phyloP scores from a whole-genome alignment of 2,888 invertebrate species.

The Drosophila yooni region DNA sequence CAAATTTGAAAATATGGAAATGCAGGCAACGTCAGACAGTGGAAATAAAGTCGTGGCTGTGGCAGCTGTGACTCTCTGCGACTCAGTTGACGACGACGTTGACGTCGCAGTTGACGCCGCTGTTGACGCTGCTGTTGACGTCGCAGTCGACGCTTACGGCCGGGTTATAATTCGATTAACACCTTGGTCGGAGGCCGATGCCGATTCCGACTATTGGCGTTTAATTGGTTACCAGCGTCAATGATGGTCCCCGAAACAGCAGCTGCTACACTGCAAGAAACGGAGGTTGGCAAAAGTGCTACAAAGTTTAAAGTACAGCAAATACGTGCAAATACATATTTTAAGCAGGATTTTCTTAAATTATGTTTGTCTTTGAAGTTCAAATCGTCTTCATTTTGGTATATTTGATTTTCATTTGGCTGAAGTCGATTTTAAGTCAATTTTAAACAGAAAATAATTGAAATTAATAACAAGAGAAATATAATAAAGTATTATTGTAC shows the following conservation, averaged over 20 bases:
- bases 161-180: slow-evolving; percentile 74
- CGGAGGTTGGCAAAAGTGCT: neutral
- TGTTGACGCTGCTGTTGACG: slow-evolving; percentile 16
- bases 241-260: slow-evolving; percentile 49
- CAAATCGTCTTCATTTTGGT: neutral
- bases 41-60: slow-evolving; percentile 36
- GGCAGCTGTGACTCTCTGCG: slow-evolving; percentile 42
- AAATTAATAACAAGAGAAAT: neutral
- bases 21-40: slow-evolving; percentile 50
- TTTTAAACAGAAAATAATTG: neutral
- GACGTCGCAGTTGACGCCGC: neutral
- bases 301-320: neutral
- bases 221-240: slow-evolving; percentile 76
- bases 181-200: slow-evolving; percentile 53
- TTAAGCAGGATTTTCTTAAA: neutral
- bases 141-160: slow-evolving; percentile 26
- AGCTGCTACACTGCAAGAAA: slow-evolving; percentile 17
- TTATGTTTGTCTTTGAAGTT: neutral
- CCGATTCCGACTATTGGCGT: slow-evolving; percentile 66
- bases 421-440: neutral
- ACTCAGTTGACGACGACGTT: slow-evolving; percentile 20
- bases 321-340: neutral
- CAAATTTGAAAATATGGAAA: slow-evolving; percentile 79
- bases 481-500: neutral
- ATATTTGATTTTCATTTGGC: neutral